Conservation (phyloP, 2,797 vertebrate species). For the Echeneis naucrates region DNA sequence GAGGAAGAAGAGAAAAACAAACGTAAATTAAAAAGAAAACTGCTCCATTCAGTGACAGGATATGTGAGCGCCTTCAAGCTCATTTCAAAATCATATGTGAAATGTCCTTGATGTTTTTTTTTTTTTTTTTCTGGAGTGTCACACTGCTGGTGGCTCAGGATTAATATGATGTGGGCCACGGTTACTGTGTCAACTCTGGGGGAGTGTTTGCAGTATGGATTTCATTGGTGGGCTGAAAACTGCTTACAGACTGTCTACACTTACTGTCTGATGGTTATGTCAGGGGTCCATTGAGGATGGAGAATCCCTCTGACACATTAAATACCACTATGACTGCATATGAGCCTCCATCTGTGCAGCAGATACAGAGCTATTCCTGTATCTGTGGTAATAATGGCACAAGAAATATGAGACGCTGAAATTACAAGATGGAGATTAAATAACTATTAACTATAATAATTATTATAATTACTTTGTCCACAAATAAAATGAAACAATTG, state of each 20-base stretch:
- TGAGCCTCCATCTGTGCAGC: background rate
- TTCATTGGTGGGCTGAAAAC: constrained; percentile 22
- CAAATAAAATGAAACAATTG: background rate
- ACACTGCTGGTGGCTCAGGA: background rate
- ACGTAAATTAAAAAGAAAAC: background rate
- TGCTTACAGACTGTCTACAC: constrained; percentile 18
- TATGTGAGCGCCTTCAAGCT: background rate
- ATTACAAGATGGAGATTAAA: background rate
- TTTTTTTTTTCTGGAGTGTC: background rate
- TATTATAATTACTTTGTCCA: background rate
- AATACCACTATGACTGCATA: background rate
- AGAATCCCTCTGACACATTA: constrained; percentile 8
- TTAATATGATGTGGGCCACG: constrained; percentile 4
- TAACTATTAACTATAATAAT: background rate
- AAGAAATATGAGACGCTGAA: background rate
- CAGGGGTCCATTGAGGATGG: constrained; percentile 10
- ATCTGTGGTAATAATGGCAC: background rate
- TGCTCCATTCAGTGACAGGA: too few species aligned
- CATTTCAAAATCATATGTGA: background rate
- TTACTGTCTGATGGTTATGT: constrained; percentile 14
- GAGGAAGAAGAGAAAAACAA: background rate
- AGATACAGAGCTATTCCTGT: background rate
- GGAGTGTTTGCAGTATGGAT: constrained; percentile 31
- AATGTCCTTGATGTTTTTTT: background rate
- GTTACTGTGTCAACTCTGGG: constrained; percentile 17